Percentiles rank a stretch among this genome's conserved stretches.
These are phyloP conservation scores for Malaclemys terrapin DNA, from an alignment of 2,113 vertebrate species.

Conservation along the genomic window DNA sequence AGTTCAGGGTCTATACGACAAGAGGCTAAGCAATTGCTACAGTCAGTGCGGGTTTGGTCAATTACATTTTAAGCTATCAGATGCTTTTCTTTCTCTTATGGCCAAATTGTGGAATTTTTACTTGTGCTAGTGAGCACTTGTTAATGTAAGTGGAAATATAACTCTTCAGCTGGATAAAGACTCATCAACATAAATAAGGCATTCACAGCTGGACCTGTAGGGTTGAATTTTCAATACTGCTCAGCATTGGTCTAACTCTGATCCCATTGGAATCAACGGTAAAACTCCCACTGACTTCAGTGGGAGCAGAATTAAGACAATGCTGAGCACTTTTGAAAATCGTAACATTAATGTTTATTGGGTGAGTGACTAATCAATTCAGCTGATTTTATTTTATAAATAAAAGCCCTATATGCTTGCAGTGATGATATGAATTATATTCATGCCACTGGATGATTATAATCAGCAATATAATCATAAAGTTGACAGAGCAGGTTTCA, in stretches of 20 bases:
- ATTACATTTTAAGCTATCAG: not conserved
- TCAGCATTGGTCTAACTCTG: not conserved
- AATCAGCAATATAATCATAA: not conserved
- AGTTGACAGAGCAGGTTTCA: accelerated
- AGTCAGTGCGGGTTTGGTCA: not conserved
- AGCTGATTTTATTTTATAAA: not conserved
- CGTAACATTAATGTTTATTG: not conserved
- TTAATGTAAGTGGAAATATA: not conserved
- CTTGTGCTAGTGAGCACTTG: not conserved
- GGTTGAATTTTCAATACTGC: not conserved
- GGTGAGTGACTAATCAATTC: not conserved
- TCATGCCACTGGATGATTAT: accelerated
- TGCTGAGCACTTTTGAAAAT: accelerated
- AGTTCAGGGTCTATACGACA: accelerated
- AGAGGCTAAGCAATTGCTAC: accelerated
- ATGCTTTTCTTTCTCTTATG: not conserved
- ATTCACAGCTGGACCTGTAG: not conserved
- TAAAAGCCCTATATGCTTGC: not conserved
- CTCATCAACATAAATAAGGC: not conserved
- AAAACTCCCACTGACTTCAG: not conserved
- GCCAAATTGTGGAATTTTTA: not conserved
- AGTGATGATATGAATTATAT: not conserved
- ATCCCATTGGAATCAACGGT: not conserved
- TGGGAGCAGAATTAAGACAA: not conserved
- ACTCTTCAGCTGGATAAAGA: not conserved